Evolutionary conservation across 2,888 invertebrate genomes (phyloP).

Genomic region (Synergus laeviventris): DNA sequence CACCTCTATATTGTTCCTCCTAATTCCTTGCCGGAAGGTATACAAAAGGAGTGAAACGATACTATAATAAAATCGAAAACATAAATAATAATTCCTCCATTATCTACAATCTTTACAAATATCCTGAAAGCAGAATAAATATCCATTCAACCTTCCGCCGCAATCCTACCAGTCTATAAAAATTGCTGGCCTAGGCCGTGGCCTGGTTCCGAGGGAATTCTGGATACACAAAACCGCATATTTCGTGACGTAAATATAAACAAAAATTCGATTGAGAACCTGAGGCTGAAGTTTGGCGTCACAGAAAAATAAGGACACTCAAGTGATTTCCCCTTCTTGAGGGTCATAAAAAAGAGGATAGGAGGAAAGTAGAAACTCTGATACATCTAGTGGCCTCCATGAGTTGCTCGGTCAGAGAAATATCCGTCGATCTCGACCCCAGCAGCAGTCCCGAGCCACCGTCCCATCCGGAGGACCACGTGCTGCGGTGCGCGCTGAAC

Average conservation of each 20-base stretch:
- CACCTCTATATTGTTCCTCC: too few species aligned
- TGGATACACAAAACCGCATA: not conserved
- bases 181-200: constrained; percentile 30
- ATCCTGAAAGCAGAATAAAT: not conserved
- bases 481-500: constrained; percentile 79
- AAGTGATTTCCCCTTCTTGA: constrained; percentile 29
- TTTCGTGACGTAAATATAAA: constrained; percentile 27
- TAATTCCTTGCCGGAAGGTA: too few species aligned
- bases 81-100: not conserved
- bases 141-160: not conserved
- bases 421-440: constrained; percentile 45
- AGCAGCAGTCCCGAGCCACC: constrained; percentile 43
- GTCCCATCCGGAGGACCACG: constrained; percentile 66
- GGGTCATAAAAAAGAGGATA: constrained; percentile 25
- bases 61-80: not conserved
- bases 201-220: constrained; percentile 19
- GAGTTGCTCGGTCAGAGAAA: constrained; percentile 39
- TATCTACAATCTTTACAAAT: not conserved
- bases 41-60: not conserved
- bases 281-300: not conserved
- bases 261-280: constrained; percentile 16
- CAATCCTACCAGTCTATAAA: not conserved
- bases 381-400: constrained; percentile 31
- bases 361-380: constrained; percentile 12
- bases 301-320: constrained; percentile 28